phyloP scores from a whole-genome alignment of 2,113 vertebrate species.

The Lepisosteus osseus region DNA sequence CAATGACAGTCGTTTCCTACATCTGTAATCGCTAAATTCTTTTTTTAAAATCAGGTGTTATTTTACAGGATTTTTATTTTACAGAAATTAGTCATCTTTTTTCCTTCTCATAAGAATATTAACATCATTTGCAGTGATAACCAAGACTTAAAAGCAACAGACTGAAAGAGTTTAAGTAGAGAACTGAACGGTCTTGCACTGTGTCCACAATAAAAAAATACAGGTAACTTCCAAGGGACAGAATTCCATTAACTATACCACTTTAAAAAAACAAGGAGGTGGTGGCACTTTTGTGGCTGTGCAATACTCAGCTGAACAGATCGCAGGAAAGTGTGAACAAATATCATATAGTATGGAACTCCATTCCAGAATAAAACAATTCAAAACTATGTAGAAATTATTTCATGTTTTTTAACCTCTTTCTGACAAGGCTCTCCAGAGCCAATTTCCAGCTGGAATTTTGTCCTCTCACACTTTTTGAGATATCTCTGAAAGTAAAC shows the following conservation, averaged over 20 bases:
- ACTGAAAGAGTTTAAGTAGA: neutral
- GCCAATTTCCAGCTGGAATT: no score
- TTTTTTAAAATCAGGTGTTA: slow-evolving; percentile 50
- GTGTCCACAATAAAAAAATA: neutral
- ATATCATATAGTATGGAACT: neutral
- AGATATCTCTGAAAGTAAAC: no score
- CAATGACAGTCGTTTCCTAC: slow-evolving; percentile 55
- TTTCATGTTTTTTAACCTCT: neutral
- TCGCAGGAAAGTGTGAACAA: neutral
- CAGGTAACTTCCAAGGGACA: neutral
- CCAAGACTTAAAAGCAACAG: slow-evolving; percentile 33
- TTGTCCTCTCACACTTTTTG: no score
- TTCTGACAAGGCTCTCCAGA: no score
- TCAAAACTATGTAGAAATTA: neutral
- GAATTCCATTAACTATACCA: neutral
- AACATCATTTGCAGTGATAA: slow-evolving; percentile 69
- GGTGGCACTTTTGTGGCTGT: neutral
- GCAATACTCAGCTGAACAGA: neutral
- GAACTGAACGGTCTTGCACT: neutral
- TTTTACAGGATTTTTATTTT: slow-evolving; percentile 40
- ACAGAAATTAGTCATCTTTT: slow-evolving; percentile 17
- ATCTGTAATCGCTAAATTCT: slow-evolving; percentile 52
- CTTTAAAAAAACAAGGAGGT: neutral
- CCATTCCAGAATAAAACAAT: neutral
- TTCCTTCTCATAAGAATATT: slow-evolving; percentile 63